Evolutionary conservation across 2,888 invertebrate species (phyloP), one percentile per base, ranked within the genome.

Genomic region (Meteorus colon): DNA sequence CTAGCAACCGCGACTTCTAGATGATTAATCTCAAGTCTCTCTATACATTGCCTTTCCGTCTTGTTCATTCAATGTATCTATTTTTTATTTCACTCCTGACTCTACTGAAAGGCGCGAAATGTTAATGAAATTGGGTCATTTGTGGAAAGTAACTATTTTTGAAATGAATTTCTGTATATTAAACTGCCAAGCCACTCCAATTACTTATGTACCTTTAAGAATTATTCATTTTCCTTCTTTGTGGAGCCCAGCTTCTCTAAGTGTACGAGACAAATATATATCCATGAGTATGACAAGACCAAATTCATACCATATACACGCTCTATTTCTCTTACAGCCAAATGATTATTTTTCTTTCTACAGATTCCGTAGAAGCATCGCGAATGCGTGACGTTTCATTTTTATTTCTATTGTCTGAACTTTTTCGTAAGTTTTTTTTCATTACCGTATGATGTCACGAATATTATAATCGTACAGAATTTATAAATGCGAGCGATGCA

Each of bases 151-250:
- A 80, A 73, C 62, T 19, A 24, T 55, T 19, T 45, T 67, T 69
- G 51, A 75, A 81, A 75, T 79, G 78, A 84, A 79, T 6, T 34
- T 82, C 78, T 48, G 75, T 83, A 75, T 80, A 82, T 85, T 83
- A 80, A 86, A 85, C 84, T 81, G 85, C 77, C 80, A 77, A 73
- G 76, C 67, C 70, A 66, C 69, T 77, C 78, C 79, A 80, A 85
- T 86, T 84, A 85, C 86, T 85, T 84, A 84, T 80, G 73, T 78
- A 73, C 78, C 81, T 84, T 84, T 79, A 82, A 83, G 81, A 80
- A 81, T 80, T 81, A 85, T 84, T 78, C 76, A 79, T 85, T 81
- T 83, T 84, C 70, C 74, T 75, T 65, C 65, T 68, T 69, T 34
- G 34, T 60, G 19, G 51, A 48, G 60, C 24, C 48, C 55, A 66